These are phyloP conservation scores for Melanotaenia pygmaea DNA, from an alignment of 2,797 vertebrate species.

Conservation along the genomic window DNA sequence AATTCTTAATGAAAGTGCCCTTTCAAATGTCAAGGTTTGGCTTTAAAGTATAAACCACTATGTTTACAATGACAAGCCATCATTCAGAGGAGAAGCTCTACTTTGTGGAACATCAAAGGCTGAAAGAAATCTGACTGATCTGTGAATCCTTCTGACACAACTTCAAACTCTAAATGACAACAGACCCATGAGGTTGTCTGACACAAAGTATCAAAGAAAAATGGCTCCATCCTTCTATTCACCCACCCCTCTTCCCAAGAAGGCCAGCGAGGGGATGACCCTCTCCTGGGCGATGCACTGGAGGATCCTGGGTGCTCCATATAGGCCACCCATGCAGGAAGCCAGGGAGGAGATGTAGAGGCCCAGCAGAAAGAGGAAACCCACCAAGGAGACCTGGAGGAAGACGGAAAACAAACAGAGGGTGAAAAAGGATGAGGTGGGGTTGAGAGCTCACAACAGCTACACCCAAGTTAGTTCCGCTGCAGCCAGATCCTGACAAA, in stretches of 20 bases:
- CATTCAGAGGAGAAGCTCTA: too few species aligned
- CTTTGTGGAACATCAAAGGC: too few species aligned
- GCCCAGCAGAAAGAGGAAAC: slow-evolving; percentile 96
- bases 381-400: slow-evolving; percentile 95
- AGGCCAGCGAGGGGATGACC: slow-evolving; percentile 89
- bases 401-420: slow-evolving; percentile 82
- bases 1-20: too few species aligned
- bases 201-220: too few species aligned
- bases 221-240: slow-evolving; percentile 5
- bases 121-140: too few species aligned
- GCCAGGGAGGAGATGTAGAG: slow-evolving; percentile 97
- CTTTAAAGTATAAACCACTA: too few species aligned
- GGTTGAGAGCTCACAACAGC: slow-evolving; percentile 66
- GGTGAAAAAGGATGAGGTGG: slow-evolving; percentile 79
- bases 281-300: slow-evolving; percentile 97
- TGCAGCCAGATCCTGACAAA: slow-evolving; percentile 71
- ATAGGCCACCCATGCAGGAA: slow-evolving; percentile 97
- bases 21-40: too few species aligned
- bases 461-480: slow-evolving; percentile 79
- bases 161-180: too few species aligned
- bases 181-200: too few species aligned
- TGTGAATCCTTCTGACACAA: too few species aligned
- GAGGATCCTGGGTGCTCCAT: slow-evolving; percentile 95
- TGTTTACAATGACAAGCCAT: too few species aligned
- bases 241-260: slow-evolving; percentile 91